A percentile compares a stretch with the other conserved stretches of the same genome.
Conservation (phyloP, 1,140 invertebrate species). For the Hormaphis cornu region DNA sequence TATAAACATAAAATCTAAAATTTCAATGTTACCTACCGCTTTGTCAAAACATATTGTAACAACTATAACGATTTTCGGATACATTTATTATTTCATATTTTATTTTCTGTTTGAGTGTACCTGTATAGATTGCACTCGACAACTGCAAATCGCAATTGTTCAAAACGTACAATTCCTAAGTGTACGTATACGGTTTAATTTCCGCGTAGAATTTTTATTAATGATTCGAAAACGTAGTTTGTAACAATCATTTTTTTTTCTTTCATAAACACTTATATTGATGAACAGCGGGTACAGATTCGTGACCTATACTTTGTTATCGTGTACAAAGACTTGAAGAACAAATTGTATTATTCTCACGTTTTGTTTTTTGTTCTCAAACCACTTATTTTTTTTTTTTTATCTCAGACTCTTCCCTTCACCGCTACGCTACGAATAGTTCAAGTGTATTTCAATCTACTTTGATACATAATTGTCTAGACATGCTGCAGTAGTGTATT, state of each 20-base stretch:
- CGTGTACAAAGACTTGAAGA: slow-evolving; percentile 6
- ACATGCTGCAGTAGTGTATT: no score
- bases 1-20: no score
- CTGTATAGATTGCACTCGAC: background rate
- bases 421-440: background rate
- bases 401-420: background rate
- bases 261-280: background rate
- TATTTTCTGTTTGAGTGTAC: background rate
- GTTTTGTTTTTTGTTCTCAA: slow-evolving; percentile 1
- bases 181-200: background rate
- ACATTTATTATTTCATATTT: no score
- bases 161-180: background rate
- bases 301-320: slow-evolving; percentile 10
- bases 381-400: background rate
- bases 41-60: no score
- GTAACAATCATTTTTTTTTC: background rate
- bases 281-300: slow-evolving; percentile 8
- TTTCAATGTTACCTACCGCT: no score
- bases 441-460: slow-evolving; percentile 5
- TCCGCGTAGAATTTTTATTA: background rate
- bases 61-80: no score
- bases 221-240: background rate
- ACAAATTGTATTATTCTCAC: slow-evolving; percentile 15
- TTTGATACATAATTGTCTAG: background rate
- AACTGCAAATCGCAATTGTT: no score